phyloP scores from a whole-genome alignment of 2,797 vertebrate genomes.

The Cuniculus paca region DNA sequence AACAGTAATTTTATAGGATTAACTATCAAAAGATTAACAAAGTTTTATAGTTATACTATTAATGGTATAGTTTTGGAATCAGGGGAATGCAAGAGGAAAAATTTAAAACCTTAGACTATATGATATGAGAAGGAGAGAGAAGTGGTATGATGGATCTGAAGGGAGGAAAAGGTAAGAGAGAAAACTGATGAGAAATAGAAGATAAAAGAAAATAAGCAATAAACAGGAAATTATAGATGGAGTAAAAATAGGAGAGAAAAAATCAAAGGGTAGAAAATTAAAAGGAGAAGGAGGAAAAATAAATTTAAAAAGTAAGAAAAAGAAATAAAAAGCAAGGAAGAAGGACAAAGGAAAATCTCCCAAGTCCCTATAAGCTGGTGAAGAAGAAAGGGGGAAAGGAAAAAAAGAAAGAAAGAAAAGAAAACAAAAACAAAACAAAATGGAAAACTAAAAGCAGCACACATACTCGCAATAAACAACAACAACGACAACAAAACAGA shows the following conservation, averaged over 20 bases:
- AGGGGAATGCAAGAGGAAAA: too few species aligned
- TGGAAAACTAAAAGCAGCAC: neutral
- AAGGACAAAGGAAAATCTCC: too few species aligned
- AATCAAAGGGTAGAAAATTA: neutral
- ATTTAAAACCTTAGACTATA: too few species aligned
- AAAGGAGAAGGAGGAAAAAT: neutral
- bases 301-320: too few species aligned
- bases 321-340: too few species aligned
- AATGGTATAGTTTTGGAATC: too few species aligned
- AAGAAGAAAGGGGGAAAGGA: neutral
- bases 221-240: too few species aligned
- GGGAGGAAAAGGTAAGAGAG: neutral
- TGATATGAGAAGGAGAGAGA: neutral
- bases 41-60: too few species aligned
- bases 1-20: neutral
- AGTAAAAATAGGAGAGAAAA: neutral
- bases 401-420: too few species aligned
- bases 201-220: neutral
- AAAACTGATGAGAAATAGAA: neutral
- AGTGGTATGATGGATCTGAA: neutral
- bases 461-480: neutral
- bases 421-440: neutral
- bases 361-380: too few species aligned
- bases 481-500: neutral
- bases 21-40: too few species aligned